phyloP scores from a whole-genome alignment of 2,113 vertebrate genomes.

The Tychaedon coryphoeus region DNA sequence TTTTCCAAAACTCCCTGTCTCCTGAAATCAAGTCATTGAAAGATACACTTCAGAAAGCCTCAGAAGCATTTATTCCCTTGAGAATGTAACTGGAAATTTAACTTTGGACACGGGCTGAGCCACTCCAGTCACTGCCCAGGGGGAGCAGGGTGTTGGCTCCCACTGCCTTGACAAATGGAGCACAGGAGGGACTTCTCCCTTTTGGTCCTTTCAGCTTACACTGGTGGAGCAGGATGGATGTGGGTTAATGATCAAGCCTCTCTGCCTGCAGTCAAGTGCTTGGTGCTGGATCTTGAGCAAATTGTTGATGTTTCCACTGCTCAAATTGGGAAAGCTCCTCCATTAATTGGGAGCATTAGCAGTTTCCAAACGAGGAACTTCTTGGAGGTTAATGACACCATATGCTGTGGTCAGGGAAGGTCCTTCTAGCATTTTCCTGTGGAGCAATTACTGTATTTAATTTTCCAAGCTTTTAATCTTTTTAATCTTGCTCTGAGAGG shows the following conservation, averaged over 20 bases:
- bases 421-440: background rate
- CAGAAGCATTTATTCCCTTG: background rate
- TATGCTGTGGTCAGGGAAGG: background rate
- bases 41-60: background rate
- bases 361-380: background rate
- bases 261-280: background rate
- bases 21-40: background rate
- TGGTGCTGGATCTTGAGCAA: background rate
- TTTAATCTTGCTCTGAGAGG: background rate
- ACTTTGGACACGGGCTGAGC: background rate
- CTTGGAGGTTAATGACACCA: background rate
- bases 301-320: background rate
- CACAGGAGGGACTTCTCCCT: background rate
- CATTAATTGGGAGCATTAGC: background rate
- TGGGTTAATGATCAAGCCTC: background rate
- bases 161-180: fast-evolving
- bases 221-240: background rate
- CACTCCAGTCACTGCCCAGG: background rate
- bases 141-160: background rate
- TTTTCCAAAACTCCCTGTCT: background rate
- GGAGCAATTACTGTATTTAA: background rate
- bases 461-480: background rate
- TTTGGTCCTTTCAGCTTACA: background rate
- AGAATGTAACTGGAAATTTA: background rate
- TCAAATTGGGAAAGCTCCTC: background rate